Conservation (phyloP, 2,888 invertebrate species). For the Pandemis heparana region DNA sequence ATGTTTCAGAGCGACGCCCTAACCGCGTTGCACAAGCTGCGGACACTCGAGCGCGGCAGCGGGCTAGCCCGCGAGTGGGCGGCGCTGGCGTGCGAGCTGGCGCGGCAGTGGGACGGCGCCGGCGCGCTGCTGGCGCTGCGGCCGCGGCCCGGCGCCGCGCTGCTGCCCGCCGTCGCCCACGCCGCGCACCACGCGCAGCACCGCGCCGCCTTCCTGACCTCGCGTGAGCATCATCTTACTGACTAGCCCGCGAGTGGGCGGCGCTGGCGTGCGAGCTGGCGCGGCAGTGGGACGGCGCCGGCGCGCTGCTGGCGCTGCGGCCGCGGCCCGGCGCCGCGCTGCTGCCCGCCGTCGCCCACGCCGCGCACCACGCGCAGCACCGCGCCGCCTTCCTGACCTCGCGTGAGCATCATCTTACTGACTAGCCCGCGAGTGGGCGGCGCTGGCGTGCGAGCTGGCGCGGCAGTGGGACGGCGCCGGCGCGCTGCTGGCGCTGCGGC, state of each 20-base stretch:
- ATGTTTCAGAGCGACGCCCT: conserved; percentile 64
- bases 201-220: conserved; percentile 63
- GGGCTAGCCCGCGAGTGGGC: conserved; percentile 55
- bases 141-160: conserved; percentile 52
- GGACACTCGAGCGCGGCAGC: conserved; percentile 53
- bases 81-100: conserved; percentile 52
- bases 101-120: conserved; percentile 58
- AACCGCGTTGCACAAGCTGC: conserved; percentile 57
- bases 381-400: conserved; percentile 65
- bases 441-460: conserved; percentile 52
- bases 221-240: conserved; percentile 56
- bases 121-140: conserved; percentile 56
- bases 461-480: conserved; percentile 57
- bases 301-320: conserved; percentile 56
- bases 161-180: conserved; percentile 73
- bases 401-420: conserved; percentile 54
- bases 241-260: conserved; percentile 52
- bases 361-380: conserved; percentile 63
- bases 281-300: conserved; percentile 57
- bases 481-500: conserved; percentile 55
- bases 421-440: conserved; percentile 52
- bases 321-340: conserved; percentile 54
- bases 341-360: conserved; percentile 72
- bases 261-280: conserved; percentile 53
- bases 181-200: conserved; percentile 65